Evolutionary conservation across 2,888 invertebrate genomes (phyloP), one percentile per base, ranked within the genome.

Genomic region (Isoperla grammatica): DNA sequence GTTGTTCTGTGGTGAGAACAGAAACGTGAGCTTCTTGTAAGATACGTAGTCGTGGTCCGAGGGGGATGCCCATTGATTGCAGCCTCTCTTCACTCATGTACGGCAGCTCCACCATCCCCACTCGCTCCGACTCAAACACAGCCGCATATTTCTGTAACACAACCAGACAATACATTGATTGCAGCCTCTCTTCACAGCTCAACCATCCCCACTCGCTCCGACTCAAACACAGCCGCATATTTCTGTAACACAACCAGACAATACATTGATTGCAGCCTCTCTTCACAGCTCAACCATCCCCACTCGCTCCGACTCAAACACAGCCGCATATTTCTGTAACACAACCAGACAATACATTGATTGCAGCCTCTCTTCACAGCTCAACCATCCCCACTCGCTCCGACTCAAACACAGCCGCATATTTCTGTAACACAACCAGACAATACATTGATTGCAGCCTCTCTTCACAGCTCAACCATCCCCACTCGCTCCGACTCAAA

Each of bases 261-360:
- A 56, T 29, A n/a, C 71, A 95, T 83, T 61, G 90, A 91, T 67
- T 91, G 85, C 4, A 95, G 78, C 60, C 90, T 81, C 67, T 94
- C 93, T 72, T 95, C 95, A 0, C 88, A 95, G 77, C 73, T 95
- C 95, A 35, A 93, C 88, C 77, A 95, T 90, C 6, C 93, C 93
- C 0, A 91, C 87, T 69, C 88, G 86, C 75, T 94, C 93, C 65
- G 86, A 86, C 70, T 93, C 91, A 64, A 95, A 85, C 50, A 88
- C 80, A 1, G 79, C 79, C 37, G 90, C 90, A 73, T 92, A 95
- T 86, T 91, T 92, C 94, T 94, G 78, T 22, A 77, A 77, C 65
- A 68, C 66, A 67, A 65, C 13, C 9, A 57, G 13, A 57, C 29
- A 42, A 56, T 29, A n/a, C 71, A 95, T 83, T 61, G 90, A 91